These are phyloP conservation scores for Phalacrocorax carbo DNA, from an alignment of 2,113 vertebrate species.

Conservation along the genomic window DNA sequence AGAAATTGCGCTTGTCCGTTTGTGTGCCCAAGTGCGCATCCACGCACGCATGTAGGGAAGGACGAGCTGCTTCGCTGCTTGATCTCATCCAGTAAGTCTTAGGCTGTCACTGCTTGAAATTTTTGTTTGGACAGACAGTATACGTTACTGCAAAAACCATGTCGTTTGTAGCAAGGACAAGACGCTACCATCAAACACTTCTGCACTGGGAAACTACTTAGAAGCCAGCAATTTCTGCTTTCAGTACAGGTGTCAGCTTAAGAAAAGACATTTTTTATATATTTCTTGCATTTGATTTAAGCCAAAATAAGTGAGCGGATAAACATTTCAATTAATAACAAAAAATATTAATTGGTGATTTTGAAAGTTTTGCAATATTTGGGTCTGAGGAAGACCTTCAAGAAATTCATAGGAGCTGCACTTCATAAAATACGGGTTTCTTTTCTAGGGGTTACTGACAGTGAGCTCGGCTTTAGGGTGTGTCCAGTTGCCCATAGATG, in stretches of 20 bases:
- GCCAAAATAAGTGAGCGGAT: not conserved
- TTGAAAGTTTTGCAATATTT: not conserved
- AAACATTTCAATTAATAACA: not conserved
- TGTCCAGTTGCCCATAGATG: not conserved
- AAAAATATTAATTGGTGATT: not conserved
- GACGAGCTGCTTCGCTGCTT: not conserved
- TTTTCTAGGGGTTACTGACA: not conserved
- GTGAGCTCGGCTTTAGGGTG: not conserved
- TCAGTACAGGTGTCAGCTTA: not conserved
- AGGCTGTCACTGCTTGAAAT: not conserved
- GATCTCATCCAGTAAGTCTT: not conserved
- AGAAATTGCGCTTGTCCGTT: no score
- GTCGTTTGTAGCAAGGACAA: not conserved
- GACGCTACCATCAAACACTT: not conserved
- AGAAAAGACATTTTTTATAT: not conserved
- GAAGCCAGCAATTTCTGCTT: not conserved
- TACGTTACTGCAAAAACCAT: not conserved
- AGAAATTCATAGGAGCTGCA: not conserved
- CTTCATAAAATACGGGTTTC: not conserved
- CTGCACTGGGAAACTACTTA: not conserved
- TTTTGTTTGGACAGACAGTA: not conserved
- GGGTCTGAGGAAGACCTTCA: not conserved
- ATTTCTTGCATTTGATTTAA: not conserved
- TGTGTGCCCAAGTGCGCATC: not conserved
- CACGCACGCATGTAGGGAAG: accelerated